Conservation (phyloP, 1,140 invertebrate genomes). For the Archivesica marissinica region DNA sequence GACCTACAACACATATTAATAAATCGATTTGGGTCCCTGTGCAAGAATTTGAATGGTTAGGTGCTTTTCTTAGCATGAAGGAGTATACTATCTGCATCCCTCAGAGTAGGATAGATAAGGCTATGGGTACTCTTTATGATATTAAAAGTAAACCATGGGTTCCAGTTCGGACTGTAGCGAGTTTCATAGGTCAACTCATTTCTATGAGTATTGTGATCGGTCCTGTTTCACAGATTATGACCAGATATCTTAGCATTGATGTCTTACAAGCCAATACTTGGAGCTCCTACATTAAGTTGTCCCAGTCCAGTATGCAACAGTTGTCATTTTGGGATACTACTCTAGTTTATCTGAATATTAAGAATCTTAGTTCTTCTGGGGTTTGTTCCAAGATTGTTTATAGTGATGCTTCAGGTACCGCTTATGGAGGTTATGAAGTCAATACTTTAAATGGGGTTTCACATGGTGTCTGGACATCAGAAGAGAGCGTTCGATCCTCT, state of each 20-base stretch:
- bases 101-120: constrained; percentile 8
- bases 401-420: constrained; percentile 59
- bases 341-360: background rate
- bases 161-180: constrained; percentile 9
- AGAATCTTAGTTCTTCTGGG: background rate
- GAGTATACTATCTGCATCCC: constrained; percentile 23
- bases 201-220: constrained; percentile 46
- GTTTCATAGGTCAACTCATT: constrained; percentile 49
- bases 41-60: background rate
- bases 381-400: constrained; percentile 15
- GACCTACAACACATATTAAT: no score
- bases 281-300: constrained; percentile 24
- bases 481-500: background rate
- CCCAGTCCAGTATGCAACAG: background rate
- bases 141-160: background rate
- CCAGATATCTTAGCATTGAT: constrained; percentile 48
- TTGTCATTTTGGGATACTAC: constrained; percentile 26
- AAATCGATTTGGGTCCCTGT: constrained; percentile 8
- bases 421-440: constrained; percentile 33
- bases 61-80: background rate
- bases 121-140: background rate
- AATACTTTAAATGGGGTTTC: background rate
- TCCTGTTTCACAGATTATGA: constrained; percentile 28
- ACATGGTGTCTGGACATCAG: constrained; percentile 5
- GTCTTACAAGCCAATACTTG: constrained; percentile 1